Percentiles rank a stretch among this genome's conserved stretches.
Conservation (phyloP, 2,888 invertebrate species). For the Drosophila tripunctata region DNA sequence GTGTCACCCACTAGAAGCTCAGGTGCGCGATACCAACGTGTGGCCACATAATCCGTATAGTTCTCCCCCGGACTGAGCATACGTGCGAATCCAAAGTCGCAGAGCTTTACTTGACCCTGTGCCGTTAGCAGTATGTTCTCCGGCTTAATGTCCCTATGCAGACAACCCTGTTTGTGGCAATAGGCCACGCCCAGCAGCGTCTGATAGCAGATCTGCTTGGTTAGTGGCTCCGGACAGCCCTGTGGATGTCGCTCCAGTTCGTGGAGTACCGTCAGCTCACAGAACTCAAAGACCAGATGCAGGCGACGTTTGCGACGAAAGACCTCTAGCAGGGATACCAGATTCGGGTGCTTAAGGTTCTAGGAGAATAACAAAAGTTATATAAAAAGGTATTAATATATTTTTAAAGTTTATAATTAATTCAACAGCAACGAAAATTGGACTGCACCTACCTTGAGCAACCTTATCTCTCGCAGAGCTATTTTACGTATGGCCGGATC, state of each 20-base stretch:
- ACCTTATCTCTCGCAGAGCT: conserved; percentile 95
- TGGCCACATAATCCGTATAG: conserved; percentile 99
- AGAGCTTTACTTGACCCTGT: conserved; percentile 97
- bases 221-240: conserved; percentile 96
- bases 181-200: conserved; percentile 97
- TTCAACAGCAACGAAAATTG: no score
- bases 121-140: conserved; percentile 98
- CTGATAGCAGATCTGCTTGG: conserved; percentile 97
- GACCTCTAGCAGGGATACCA: conserved; percentile 98
- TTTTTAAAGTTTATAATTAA: neutral
- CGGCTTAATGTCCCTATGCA: conserved; percentile 98
- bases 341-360: conserved; percentile 99
- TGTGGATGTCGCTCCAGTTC: conserved; percentile 97
- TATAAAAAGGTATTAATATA: neutral
- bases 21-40: conserved; percentile 99
- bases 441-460: conserved; percentile 90
- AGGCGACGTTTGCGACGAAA: conserved; percentile 97
- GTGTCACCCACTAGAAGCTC: conserved; percentile 99
- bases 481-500: conserved; percentile 98
- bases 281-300: conserved; percentile 99
- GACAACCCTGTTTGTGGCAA: conserved; percentile 97
- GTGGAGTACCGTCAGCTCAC: conserved; percentile 98
- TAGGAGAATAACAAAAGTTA: conserved; percentile 82
- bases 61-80: conserved; percentile 98
- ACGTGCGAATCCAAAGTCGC: conserved; percentile 98